Base-by-base conservation (phyloP, 2,888 invertebrate species). In the Drosophila merina region DNA sequence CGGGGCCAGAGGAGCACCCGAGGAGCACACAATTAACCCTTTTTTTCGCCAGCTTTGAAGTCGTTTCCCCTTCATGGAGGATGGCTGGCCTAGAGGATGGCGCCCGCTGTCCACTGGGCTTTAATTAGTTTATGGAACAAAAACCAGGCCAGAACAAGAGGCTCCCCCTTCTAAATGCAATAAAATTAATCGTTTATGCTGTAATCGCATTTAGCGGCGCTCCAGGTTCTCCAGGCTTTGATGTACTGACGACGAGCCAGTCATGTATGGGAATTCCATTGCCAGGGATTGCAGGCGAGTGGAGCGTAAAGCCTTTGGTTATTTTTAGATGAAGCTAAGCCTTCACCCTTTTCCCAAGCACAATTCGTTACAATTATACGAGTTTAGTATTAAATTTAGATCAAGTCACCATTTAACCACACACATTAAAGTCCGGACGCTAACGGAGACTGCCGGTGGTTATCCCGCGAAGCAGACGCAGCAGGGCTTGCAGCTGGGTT, bases 251-350 rank as follows among this genome's bases (percentile, higher is more conserved):
- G 44, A 52, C 66, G 82, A 76, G 47, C 74, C 85, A 82, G 78
- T 87, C 87, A 82, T 78, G 85, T 78, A 85, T 74, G 67, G 76
- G 79, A 69, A 62, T 75, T 66, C 76, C 82, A 87, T 80, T 86
- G 86, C 71, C 68, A 72, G 69, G 73, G 76, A 68, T 84, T 74
- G 74, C 62, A 59, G 78, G 57, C 74, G 66, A 87, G 28, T 77
- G 72, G 48, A 86, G 85, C 84, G 81, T 66, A 4, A 73, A 72
- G 47, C 62, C 44, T 49, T 30, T 51, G 54, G 47, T 55, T 72
- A 72, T 72, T 72, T 72, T 64, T 73, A 73, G 47, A 55, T 14
- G n/a, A 30, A 40, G 26, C 30, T n/a, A 8, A 25, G 36, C 38
- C n/a, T n/a, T n/a, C 38, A 57, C 57, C 14, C 14, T 67, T 6